Evolutionary conservation across 1,140 invertebrate genomes (phyloP).

Genomic region (Caerostris extrusa): DNA sequence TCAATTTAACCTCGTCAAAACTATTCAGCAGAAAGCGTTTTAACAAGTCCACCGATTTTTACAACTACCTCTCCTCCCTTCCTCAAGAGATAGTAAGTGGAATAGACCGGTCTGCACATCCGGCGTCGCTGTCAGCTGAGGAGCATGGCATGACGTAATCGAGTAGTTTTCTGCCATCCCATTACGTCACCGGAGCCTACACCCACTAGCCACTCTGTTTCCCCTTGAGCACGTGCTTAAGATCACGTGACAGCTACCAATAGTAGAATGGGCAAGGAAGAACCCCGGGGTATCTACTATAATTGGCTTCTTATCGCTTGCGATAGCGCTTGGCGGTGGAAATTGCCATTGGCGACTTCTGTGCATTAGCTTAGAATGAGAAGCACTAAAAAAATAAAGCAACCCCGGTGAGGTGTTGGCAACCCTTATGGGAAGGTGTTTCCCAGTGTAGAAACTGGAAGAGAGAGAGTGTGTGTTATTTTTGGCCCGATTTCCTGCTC

Average conservation of each 20-base stretch:
- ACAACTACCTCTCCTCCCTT: background rate
- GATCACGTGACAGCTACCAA: conserved; percentile 63
- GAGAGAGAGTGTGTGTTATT: conserved; percentile 60
- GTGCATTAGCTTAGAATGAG: background rate
- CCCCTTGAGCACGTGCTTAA: conserved; percentile 76
- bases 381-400: background rate
- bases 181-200: conserved; percentile 71
- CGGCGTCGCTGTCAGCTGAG: conserved; percentile 77
- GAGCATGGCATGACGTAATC: conserved; percentile 75
- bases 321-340: conserved; percentile 5
- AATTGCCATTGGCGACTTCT: conserved; percentile 24
- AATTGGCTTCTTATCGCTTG: conserved; percentile 72
- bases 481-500: conserved; percentile 69
- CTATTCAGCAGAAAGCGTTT: no score
- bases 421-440: conserved; percentile 65
- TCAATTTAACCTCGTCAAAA: no score
- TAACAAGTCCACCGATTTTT: background rate
- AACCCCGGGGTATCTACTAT: conserved; percentile 26
- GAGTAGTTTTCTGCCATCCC: conserved; percentile 73
- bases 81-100: conserved; percentile 40
- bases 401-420: conserved; percentile 29
- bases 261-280: conserved; percentile 13
- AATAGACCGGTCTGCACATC: conserved; percentile 64
- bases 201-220: conserved; percentile 70
- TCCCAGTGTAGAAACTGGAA: conserved; percentile 46